phyloP scores from a whole-genome alignment of 2,888 invertebrate genomes.

The Criorhina ranunculi region DNA sequence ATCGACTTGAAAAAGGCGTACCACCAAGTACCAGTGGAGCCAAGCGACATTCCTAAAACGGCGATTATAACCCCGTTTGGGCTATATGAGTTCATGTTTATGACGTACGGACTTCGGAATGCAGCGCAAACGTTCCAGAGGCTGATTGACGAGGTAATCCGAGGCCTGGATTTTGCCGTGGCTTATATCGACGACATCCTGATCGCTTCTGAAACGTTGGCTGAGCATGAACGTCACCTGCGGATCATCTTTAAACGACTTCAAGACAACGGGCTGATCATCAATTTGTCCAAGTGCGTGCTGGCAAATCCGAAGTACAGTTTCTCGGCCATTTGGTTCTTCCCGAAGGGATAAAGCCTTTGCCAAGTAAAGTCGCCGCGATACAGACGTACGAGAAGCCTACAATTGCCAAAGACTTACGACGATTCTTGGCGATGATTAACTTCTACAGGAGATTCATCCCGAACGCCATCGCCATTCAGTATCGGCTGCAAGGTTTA shows the following conservation, averaged over 20 bases:
- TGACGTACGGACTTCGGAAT: constrained; percentile 81
- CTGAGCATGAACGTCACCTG: constrained; percentile 77
- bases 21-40: constrained; percentile 79
- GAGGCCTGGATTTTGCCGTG: constrained; percentile 77
- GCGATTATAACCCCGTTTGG: constrained; percentile 81
- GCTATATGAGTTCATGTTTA: constrained; percentile 71
- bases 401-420: constrained; percentile 16
- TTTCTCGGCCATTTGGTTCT: constrained; percentile 37
- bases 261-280: constrained; percentile 26
- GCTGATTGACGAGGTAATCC: constrained; percentile 79
- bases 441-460: neutral
- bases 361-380: neutral
- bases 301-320: constrained; percentile 36
- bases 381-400: constrained; percentile 6
- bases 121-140: constrained; percentile 81
- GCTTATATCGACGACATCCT: constrained; percentile 79
- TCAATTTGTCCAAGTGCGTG: constrained; percentile 56
- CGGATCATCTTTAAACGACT: constrained; percentile 73
- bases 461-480: neutral
- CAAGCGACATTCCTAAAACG: constrained; percentile 79
- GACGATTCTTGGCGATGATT: constrained; percentile 6
- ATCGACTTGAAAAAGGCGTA: constrained; percentile 79
- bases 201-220: constrained; percentile 74
- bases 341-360: constrained; percentile 28
- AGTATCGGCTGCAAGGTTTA: constrained; percentile 15